Evolutionary conservation across 2,113 vertebrate species (phyloP).

Genomic region (Equus przewalskii): DNA sequence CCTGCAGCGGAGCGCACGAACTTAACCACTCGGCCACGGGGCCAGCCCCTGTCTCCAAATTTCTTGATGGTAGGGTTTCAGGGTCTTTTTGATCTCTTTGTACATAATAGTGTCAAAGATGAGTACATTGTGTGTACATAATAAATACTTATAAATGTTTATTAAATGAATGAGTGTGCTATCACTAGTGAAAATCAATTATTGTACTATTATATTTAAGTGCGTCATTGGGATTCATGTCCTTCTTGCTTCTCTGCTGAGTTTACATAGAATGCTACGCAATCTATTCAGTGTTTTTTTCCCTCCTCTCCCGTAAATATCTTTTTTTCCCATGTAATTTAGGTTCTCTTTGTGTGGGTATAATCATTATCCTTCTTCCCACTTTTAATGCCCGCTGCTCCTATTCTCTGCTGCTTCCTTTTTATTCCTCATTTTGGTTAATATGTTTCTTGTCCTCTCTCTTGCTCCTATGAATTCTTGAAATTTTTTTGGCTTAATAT

Average conservation of each 20-base stretch:
- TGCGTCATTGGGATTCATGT: not conserved
- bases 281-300: not conserved
- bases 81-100: not conserved
- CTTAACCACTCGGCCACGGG: too few species aligned
- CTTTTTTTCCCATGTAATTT: not conserved
- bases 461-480: not conserved
- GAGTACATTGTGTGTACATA: not conserved
- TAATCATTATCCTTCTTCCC: not conserved
- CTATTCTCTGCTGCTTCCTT: not conserved
- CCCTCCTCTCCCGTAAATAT: not conserved
- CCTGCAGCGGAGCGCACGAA: too few species aligned
- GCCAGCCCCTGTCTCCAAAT: not conserved
- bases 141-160: not conserved
- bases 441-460: not conserved
- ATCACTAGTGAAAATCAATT: not conserved
- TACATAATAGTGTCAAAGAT: not conserved
- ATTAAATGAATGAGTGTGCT: not conserved
- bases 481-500: not conserved
- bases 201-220: not conserved
- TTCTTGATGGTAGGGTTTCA: not conserved
- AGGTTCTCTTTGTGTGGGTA: not conserved
- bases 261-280: not conserved
- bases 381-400: not conserved
- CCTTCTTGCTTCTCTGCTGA: not conserved
- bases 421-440: not conserved